A percentile compares a stretch with the other conserved stretches of the same genome.
These are phyloP conservation scores for Nyleta sp. DNA, from an alignment of 2,888 invertebrate species.

Conservation along the genomic window DNA sequence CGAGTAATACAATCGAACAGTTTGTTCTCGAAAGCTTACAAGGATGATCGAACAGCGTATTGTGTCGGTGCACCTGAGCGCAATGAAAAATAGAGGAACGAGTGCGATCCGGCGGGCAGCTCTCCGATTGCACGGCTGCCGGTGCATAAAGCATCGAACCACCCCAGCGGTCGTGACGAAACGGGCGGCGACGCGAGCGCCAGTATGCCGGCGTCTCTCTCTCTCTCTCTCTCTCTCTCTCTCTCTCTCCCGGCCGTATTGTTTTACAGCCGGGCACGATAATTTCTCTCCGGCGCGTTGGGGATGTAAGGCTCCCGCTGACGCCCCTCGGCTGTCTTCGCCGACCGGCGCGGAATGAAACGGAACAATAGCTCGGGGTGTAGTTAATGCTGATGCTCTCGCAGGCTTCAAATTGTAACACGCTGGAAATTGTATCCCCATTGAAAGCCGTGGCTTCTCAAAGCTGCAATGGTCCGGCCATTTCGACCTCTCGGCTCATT, in stretches of 20 bases:
- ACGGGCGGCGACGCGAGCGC: slow-evolving; percentile 58
- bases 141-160: slow-evolving; percentile 48
- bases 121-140: slow-evolving; percentile 28
- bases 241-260: slow-evolving; percentile 72
- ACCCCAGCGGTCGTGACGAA: slow-evolving; percentile 59
- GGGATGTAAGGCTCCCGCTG: slow-evolving; percentile 68
- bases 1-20: slow-evolving; percentile 57
- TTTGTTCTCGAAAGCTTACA: slow-evolving; percentile 58
- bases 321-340: slow-evolving; percentile 66
- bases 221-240: slow-evolving; percentile 67
- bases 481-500: slow-evolving; percentile 47
- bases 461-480: slow-evolving; percentile 56
- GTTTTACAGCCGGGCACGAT: slow-evolving; percentile 78
- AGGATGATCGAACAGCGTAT: slow-evolving; percentile 54
- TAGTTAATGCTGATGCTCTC: slow-evolving; percentile 74
- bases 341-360: slow-evolving; percentile 71
- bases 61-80: slow-evolving; percentile 54
- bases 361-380: slow-evolving; percentile 78
- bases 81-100: slow-evolving; percentile 55
- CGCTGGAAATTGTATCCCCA: slow-evolving; percentile 67
- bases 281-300: slow-evolving; percentile 69
- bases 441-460: slow-evolving; percentile 57
- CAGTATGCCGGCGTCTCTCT: slow-evolving; percentile 73
- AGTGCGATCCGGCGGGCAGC: slow-evolving; percentile 46
- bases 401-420: slow-evolving; percentile 68